Evolutionary conservation across 2,797 vertebrate species (phyloP), one percentile per base, ranked within the genome.

Genomic region (Eulemur rubriventer): DNA sequence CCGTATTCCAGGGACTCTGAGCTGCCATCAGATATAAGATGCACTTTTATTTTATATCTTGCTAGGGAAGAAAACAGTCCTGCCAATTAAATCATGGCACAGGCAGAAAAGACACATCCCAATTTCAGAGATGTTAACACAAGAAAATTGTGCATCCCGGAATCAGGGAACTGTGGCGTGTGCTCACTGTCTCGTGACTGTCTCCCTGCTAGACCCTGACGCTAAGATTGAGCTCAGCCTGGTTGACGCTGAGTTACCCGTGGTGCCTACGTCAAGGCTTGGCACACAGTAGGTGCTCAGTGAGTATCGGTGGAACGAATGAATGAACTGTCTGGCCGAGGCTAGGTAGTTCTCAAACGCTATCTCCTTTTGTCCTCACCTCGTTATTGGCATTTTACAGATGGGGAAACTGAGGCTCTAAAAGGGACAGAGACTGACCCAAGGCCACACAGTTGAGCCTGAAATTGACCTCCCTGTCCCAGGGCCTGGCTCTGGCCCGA

Each of bases 81-180:
- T 0, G 13, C 43, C 24, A 5, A 18, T 48, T 7, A 88, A 63
- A 65, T 30, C 70, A 65, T 0, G 33, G 46, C 72, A 22, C 63
- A 0, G 13, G 22, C 0, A 0, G 35, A 30, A 33, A 26, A 26
- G n/a, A 28, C 22, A 8, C 46, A 33, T 2, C 41, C 63, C 1
- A 1, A 33, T 55, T 22, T 22, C 70, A 26, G 72, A 72, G 28
- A 48, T 0, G 22, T 35, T 67, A 41, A 43, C 24, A 20, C 48
- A 6, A 6, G n/a, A 43, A 67, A 59, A 11, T 3, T 2, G 63
- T 12, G 6, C 30, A 3, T 46, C 41, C 46, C 1, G 46, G 50
- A 61, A 50, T 38, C 30, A 2, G 48, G 2, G 41, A 80, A 17
- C 57, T 12, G n/a, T 2, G 18, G 11, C 46, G 30, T 43, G 30